Conservation (phyloP, 2,113 vertebrate species). For the Pao palembangensis region DNA sequence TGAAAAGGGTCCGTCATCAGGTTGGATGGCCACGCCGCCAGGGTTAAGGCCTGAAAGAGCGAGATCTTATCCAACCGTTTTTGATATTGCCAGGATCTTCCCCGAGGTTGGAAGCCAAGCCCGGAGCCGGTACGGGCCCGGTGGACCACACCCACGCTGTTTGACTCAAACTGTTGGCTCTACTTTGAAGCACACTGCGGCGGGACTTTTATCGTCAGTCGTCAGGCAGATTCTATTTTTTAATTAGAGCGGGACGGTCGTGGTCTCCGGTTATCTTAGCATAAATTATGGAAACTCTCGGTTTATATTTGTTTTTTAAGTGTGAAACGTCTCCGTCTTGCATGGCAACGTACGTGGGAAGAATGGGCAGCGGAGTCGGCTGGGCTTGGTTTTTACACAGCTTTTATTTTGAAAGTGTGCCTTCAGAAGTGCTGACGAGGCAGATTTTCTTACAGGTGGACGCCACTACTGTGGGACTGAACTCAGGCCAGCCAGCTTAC, state of each 20-base stretch:
- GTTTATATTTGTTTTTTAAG: background rate
- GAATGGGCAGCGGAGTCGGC: background rate
- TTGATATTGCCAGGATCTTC: conserved; percentile 29
- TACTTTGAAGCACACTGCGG: conserved; percentile 6
- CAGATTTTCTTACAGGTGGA: background rate
- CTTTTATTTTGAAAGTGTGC: background rate
- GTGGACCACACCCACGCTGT: conserved; percentile 18
- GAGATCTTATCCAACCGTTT: conserved; percentile 17
- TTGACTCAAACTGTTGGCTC: conserved; percentile 21
- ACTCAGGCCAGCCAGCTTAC: too few relatives aligned
- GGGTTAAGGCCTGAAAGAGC: conserved; percentile 45
- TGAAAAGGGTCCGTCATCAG: conserved; percentile 55
- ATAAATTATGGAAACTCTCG: background rate
- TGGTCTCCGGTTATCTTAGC: too few relatives aligned
- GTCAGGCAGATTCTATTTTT: too few relatives aligned
- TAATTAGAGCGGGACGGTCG: too few relatives aligned
- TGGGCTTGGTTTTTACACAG: background rate
- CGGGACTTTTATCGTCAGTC: background rate
- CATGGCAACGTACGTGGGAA: background rate
- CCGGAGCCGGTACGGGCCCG: conserved; percentile 9
- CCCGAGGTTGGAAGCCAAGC: conserved; percentile 1
- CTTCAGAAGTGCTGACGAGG: background rate
- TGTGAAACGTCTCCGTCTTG: background rate
- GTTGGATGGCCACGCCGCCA: conserved; percentile 66
- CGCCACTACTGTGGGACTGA: background rate